These are phyloP conservation scores for Pollenia angustigena DNA, from an alignment of 2,888 invertebrate genomes.

Conservation along the genomic window DNA sequence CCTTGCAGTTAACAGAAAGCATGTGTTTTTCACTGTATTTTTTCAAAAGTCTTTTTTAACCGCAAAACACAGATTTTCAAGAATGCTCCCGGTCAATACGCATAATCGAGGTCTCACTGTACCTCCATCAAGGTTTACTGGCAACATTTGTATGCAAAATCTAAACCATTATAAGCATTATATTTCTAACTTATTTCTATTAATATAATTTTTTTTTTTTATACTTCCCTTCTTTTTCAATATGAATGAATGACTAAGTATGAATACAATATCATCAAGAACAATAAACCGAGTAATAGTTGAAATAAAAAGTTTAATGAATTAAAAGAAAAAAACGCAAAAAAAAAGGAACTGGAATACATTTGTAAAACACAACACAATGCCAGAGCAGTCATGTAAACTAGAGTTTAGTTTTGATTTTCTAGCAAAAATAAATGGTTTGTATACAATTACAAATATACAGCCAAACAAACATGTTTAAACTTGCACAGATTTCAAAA, in stretches of 20 bases:
- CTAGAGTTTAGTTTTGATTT: conserved; percentile 29
- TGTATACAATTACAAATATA: conserved; percentile 36
- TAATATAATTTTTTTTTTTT: conserved; percentile 15
- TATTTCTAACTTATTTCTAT: conserved; percentile 46
- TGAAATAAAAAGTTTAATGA: conserved; percentile 61
- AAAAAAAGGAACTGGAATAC: neutral
- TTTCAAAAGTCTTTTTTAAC: too few relatives aligned
- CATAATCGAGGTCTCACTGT: too few relatives aligned
- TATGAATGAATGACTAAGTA: conserved; percentile 46
- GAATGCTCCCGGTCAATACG: too few relatives aligned
- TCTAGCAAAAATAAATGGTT: conserved; percentile 41
- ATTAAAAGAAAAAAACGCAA: conserved; percentile 28
- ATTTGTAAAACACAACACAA: conserved; percentile 8
- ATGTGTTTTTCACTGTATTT: too few relatives aligned
- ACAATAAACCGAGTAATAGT: conserved; percentile 64
- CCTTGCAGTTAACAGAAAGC: too few relatives aligned
- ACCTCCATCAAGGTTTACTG: neutral
- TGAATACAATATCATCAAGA: conserved; percentile 50
- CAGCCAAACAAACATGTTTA: neutral
- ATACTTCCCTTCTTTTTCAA: neutral
- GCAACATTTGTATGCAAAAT: conserved; percentile 47
- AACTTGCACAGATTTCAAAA: conserved; percentile 10
- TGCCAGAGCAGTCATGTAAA: conserved; percentile 34
- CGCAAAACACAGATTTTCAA: too few relatives aligned
- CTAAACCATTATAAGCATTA: conserved; percentile 30